Evolutionary conservation across 2,113 vertebrate species (phyloP), one percentile per base, ranked within the genome.

Genomic region (Bujurquina vittata): DNA sequence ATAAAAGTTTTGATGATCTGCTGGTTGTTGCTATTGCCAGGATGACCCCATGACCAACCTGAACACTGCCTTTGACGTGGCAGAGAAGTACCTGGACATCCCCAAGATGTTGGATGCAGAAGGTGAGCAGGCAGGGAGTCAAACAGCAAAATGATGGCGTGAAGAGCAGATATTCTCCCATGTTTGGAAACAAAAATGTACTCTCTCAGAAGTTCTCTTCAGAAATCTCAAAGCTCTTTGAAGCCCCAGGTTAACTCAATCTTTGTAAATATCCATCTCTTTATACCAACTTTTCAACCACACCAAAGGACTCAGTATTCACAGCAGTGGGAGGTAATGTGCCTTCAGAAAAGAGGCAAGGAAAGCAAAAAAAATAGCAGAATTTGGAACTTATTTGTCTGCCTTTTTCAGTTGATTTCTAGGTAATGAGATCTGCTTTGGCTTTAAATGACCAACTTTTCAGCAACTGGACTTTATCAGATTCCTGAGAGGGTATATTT

Each of bases 101-200:
- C 97, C 97, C 22, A 98, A 98, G 92, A 98, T 98, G 97, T 86
- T 98, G 95, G 97, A 98, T 77, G 97, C 97, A 86, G 97, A 98
- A 96, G 97, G 97, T 98, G 94, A 96, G 94, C 65, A 3, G 33
- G 77, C 20, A 9, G 26, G 4, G 0, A 12, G 29, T 54, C 10
- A 22, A 17, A 55, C 9, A 22, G 14, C n/a, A 7, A 61, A 54
- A 67, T 20, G 11, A 33, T 20, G 7, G 20, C 2, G 75, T 35
- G 12, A 35, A 73, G 35, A 61, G 11, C 55, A 46, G n/a, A 63
- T 26, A n/a, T 40, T 62, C 23, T 49, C 10, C 23, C 72, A 29
- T 9, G 31, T 59, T 80, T 35, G 43, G 55, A 75, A 35, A 58
- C 29, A 46, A 82, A 79, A 57, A 62, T 40, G 22, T 81, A 10